These are phyloP conservation scores for Brachionus koreanus DNA, from an alignment of 1,140 invertebrate genomes.

Conservation along the genomic window DNA sequence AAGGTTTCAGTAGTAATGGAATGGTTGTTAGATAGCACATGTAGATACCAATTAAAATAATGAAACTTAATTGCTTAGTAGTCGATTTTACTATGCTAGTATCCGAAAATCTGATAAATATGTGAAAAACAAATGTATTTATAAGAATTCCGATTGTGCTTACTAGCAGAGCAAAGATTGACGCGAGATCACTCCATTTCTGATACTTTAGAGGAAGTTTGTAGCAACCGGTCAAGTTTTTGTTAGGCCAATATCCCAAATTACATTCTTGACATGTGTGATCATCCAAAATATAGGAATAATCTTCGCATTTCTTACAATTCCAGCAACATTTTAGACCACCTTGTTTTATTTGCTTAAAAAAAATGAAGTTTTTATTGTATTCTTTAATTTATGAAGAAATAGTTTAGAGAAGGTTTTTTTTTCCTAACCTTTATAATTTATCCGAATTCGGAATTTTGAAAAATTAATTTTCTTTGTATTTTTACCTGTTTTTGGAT, in stretches of 20 bases:
- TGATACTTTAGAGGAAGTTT: constrained; percentile 62
- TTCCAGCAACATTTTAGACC: constrained; percentile 71
- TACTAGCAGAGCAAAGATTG: constrained; percentile 64
- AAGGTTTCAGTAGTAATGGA: constrained; percentile 70
- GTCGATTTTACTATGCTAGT: constrained; percentile 75
- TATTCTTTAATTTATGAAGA: background rate
- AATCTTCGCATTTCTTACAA: constrained; percentile 66
- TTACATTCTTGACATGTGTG: constrained; percentile 64
- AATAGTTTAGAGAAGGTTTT: background rate
- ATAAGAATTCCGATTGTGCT: constrained; percentile 66
- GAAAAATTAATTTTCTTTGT: no score
- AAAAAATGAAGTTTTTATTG: constrained; percentile 47
- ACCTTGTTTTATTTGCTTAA: constrained; percentile 65
- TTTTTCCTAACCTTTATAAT: no score
- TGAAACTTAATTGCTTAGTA: constrained; percentile 73
- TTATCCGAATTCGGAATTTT: no score
- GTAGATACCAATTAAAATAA: constrained; percentile 66
- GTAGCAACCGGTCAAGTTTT: constrained; percentile 63
- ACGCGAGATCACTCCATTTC: constrained; percentile 63
- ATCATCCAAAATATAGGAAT: constrained; percentile 65
- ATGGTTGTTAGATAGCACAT: constrained; percentile 64
- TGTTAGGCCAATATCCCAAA: constrained; percentile 66
- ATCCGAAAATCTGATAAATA: constrained; percentile 67
- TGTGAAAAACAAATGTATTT: constrained; percentile 63
- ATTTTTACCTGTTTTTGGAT: no score